Base-by-base conservation (phyloP, 2,888 invertebrate species). In the Trissoscelio sp. region DNA sequence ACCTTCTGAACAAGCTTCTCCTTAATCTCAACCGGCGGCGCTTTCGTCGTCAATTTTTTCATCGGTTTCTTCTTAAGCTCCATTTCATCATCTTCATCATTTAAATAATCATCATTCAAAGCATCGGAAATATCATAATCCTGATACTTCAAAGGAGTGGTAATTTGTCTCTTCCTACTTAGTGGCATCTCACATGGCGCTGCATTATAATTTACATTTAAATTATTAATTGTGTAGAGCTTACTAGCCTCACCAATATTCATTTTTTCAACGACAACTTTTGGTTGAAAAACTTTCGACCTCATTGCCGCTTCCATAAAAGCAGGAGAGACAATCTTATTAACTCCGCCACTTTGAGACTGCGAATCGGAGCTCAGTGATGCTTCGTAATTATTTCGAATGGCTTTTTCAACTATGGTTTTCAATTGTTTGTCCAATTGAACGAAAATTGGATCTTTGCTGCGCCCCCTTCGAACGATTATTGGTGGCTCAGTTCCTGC, bases 271-370 rank as follows among this genome's bases (percentile, higher is more conserved):
- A 91, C 34, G 0, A 87, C 0, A 0, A 91, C 88, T 24, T 86
- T 86, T 0, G 91, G 91, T 55, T 91, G 91, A 57, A 89, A 91
- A 1, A 87, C 81, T 1, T 85, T 80, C 0, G 89, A 91, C 9
- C 73, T 83, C 58, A 83, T 60, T 0, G 88, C 89, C 0, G 87
- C 87, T 39, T 88, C 86, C 1, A 88, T 74, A 12, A 88, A 88
- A 2, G 84, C 81, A 0, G 86, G 69, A 0, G 89, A 88, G 9
- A 89, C 82, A 0, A 81, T 86, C 11, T 84, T 85, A 2, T 74
- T 31, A 4, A 3, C 24, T 24, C 75, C 80, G 1, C 34, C 28
- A 2, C 4, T 31, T 9, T 7, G 39, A 3, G 24, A 1, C 6
- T 2, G 16, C 16, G 0, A 44, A 3, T 67, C 58, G 3, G 73